Conservation (phyloP, 2,113 vertebrate species). For the Tringa solitaria region DNA sequence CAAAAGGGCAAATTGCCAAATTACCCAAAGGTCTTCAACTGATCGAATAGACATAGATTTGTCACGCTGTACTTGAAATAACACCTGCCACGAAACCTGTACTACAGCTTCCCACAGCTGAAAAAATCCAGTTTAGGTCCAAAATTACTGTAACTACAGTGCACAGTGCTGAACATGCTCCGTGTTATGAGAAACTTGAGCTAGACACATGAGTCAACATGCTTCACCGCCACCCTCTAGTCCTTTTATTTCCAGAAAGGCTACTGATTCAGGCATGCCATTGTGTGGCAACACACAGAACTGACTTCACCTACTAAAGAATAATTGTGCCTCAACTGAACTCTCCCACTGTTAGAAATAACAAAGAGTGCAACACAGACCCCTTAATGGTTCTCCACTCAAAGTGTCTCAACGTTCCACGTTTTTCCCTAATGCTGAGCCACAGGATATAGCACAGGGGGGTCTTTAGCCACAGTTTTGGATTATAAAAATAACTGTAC, state of each 20-base stretch:
- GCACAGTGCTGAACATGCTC: background rate
- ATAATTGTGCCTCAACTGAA: background rate
- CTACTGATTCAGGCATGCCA: accelerated
- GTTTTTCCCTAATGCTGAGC: background rate
- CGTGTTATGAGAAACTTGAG: background rate
- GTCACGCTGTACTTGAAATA: background rate
- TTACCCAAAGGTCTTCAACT: background rate
- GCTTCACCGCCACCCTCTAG: background rate
- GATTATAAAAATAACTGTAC: background rate
- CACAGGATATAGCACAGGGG: background rate
- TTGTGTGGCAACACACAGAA: background rate
- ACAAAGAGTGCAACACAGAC: background rate
- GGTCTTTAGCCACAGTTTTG: accelerated
- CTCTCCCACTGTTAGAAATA: background rate
- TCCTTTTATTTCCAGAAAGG: background rate
- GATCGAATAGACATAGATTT: accelerated
- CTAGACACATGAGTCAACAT: accelerated
- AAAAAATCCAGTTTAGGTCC: background rate
- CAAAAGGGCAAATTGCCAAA: background rate
- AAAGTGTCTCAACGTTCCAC: background rate
- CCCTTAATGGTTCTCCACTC: background rate
- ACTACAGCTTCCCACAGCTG: background rate
- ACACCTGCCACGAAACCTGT: background rate
- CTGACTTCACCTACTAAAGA: accelerated
- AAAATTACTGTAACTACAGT: background rate